Conservation (phyloP, 2,888 invertebrate genomes). For the Spodoptera exigua region DNA sequence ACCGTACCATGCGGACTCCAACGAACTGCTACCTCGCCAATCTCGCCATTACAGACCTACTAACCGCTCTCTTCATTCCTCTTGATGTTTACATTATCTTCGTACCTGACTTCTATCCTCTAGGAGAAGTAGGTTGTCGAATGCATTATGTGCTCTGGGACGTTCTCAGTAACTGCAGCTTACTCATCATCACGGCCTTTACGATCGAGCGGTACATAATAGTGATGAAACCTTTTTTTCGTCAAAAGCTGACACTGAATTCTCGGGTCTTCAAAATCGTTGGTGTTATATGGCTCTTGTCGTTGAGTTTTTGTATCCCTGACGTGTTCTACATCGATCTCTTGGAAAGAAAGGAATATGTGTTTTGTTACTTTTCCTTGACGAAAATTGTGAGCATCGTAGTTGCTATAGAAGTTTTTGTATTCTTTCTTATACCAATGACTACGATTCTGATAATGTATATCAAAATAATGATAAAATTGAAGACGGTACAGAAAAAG, state of each 20-base stretch:
- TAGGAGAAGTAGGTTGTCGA: conserved; percentile 94
- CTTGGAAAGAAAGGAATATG: conserved; percentile 75
- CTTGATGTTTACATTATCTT: conserved; percentile 94
- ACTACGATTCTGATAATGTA: conserved; percentile 94
- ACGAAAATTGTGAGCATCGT: conserved; percentile 74
- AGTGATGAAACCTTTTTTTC: conserved; percentile 94
- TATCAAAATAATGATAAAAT: conserved; percentile 92
- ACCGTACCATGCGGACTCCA: conserved; percentile 94
- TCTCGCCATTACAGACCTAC: conserved; percentile 93
- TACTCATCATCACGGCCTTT: conserved; percentile 95
- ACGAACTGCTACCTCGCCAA: conserved; percentile 95
- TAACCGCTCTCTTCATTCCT: conserved; percentile 92
- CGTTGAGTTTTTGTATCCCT: conserved; percentile 92
- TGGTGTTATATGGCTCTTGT: conserved; percentile 92
- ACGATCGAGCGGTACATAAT: conserved; percentile 96
- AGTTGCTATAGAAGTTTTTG: conserved; percentile 90
- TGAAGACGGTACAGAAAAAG: conserved; percentile 89
- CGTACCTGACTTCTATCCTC: conserved; percentile 92
- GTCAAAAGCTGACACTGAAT: conserved; percentile 93
- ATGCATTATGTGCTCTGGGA: conserved; percentile 93
- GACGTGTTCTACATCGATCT: conserved; percentile 85
- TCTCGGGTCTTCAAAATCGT: conserved; percentile 93
- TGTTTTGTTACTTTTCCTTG: conserved; percentile 77
- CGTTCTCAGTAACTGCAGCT: conserved; percentile 94
- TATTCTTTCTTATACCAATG: conserved; percentile 95